Conservation (phyloP, 2,888 invertebrate species). For the Shargacucullia verbasci region DNA sequence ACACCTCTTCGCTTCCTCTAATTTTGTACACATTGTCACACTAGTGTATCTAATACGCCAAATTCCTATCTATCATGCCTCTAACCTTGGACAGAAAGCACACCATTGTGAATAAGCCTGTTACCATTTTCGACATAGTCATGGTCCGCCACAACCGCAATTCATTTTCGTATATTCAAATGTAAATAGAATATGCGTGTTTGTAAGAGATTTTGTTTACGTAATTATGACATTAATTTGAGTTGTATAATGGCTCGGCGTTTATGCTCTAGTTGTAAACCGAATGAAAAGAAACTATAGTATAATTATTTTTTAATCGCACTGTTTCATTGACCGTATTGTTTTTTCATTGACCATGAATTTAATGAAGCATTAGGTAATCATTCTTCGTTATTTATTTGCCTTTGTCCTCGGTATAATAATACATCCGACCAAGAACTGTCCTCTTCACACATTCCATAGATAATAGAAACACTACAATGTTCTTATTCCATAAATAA, state of each 20-base stretch:
- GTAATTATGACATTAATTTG: constrained; percentile 8
- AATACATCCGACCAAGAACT: not conserved
- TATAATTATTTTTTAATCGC: constrained; percentile 18
- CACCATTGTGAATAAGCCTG: not conserved
- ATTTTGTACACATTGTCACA: too few relatives aligned
- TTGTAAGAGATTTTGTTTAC: constrained; percentile 10
- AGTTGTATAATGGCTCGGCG: not conserved
- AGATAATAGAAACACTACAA: too few relatives aligned
- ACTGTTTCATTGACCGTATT: constrained; percentile 27
- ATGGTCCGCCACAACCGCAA: not conserved
- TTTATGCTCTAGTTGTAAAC: constrained; percentile 17
- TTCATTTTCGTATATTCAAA: constrained; percentile 10
- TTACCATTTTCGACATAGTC: not conserved
- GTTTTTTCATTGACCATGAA: constrained; percentile 29
- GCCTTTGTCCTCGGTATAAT: not conserved
- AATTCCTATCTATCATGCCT: too few relatives aligned
- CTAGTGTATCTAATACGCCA: too few relatives aligned
- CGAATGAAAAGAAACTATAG: constrained; percentile 36
- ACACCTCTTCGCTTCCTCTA: too few relatives aligned
- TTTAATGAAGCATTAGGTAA: constrained; percentile 2
- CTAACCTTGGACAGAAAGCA: too few relatives aligned
- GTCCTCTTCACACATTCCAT: constrained; percentile 5
- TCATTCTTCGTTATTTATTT: constrained; percentile 10
- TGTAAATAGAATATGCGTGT: not conserved
- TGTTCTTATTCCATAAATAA: too few relatives aligned